Conservation (phyloP, 1,140 invertebrate genomes). For the Drosophila baimaii region DNA sequence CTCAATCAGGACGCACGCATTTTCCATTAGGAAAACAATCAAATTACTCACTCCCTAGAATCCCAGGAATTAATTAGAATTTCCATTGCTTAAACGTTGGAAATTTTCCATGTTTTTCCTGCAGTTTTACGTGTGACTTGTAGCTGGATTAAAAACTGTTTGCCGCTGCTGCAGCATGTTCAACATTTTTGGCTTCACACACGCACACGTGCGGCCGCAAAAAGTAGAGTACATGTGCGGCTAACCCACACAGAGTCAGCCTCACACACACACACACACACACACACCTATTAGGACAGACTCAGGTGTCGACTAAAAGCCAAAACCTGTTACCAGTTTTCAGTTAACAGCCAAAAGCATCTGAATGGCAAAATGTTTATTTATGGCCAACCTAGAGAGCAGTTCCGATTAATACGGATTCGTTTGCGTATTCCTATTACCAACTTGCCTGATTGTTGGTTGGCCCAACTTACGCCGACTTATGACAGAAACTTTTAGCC, state of each 20-base stretch:
- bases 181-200: constrained; percentile 30
- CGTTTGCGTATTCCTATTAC: background rate
- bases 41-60: constrained; percentile 6
- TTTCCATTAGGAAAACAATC: constrained; percentile 32
- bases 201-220: constrained; percentile 24
- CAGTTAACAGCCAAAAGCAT: constrained; percentile 2
- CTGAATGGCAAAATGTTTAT: constrained; percentile 1
- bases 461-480: constrained; percentile 4
- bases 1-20: background rate
- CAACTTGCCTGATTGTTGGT: background rate
- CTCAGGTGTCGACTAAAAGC: constrained; percentile 42
- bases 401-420: constrained; percentile 13
- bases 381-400: constrained; percentile 1
- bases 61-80: constrained; percentile 21
- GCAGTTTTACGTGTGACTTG: constrained; percentile 26
- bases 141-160: constrained; percentile 26
- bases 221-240: constrained; percentile 38
- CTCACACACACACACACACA: too few relatives aligned
- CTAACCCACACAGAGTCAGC: constrained; percentile 21
- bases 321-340: constrained; percentile 45
- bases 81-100: constrained; percentile 2
- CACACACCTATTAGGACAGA: constrained; percentile 8
- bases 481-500: constrained; percentile 40
- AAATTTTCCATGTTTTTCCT: constrained; percentile 9
- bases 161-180: constrained; percentile 14